Evolutionary conservation across 2,888 invertebrate species (phyloP).

Genomic region (Drosophila rellima): DNA sequence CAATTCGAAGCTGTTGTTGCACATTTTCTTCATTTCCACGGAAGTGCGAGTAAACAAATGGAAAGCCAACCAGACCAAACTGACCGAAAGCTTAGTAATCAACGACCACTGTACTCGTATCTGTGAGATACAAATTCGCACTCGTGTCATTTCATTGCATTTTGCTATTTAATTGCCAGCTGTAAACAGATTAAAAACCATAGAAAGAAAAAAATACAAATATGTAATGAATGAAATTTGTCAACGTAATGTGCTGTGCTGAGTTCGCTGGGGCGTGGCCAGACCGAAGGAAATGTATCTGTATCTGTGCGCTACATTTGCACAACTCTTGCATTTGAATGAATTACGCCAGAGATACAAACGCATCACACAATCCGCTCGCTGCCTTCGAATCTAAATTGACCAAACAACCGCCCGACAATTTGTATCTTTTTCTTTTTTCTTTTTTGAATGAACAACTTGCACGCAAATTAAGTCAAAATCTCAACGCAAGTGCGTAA

Average conservation of each 20-base stretch:
- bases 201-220: conserved; percentile 5
- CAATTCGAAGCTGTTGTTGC: conserved; percentile 68
- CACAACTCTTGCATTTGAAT: conserved; percentile 59
- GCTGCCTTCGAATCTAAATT: conserved; percentile 54
- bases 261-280: conserved; percentile 59
- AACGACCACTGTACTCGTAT: conserved; percentile 12
- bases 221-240: conserved; percentile 76
- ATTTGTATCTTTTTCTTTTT: conserved; percentile 53
- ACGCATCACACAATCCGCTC: neutral
- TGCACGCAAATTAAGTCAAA: conserved; percentile 64
- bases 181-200: conserved; percentile 47
- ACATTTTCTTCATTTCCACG: conserved; percentile 54
- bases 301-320: conserved; percentile 52
- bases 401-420: conserved; percentile 56
- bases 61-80: conserved; percentile 11
- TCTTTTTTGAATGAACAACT: conserved; percentile 43
- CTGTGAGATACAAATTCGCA: conserved; percentile 17
- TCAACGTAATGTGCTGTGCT: conserved; percentile 72
- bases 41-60: conserved; percentile 54
- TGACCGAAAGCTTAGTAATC: conserved; percentile 14
- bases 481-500: conserved; percentile 71
- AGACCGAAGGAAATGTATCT: conserved; percentile 18
- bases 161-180: conserved; percentile 70
- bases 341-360: conserved; percentile 19
- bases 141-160: conserved; percentile 5